Evolutionary conservation across 2,797 vertebrate species (phyloP), one percentile per base, ranked within the genome.

Genomic region (Paedocypris micromegethes): DNA sequence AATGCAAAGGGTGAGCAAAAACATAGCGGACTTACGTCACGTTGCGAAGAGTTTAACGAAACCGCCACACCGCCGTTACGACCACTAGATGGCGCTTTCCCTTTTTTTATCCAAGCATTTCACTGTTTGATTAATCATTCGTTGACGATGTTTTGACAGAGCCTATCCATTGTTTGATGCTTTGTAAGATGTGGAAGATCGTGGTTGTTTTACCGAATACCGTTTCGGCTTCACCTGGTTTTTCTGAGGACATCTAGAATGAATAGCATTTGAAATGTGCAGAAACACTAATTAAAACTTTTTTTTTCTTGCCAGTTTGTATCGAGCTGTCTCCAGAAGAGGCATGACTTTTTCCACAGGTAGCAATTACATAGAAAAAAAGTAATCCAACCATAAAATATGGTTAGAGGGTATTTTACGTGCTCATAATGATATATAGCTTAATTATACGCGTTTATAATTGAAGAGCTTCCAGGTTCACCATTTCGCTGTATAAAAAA

Each of bases 61-160:
- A 70, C 62, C 3, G 47, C 9, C 51, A 6, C 5, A 59, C 45
- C 49, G 51, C 37, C 59, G 46, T 45, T 72, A 40, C 45, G 57
- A 60, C 75, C 75, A 72, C 50, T 65, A 77, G 75, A 65, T 71
- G 75, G 75, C 75, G 64, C 61, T 44, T 71, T 56, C 5, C 3
- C 54, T n/a, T 37, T 8, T 61, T 51, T 52, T 49, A 50, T 43
- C 38, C 9, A 40, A 4, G 6, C 4, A 23, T 9, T 9, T 5
- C 43, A 55, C 51, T 39, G 42, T 50, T 3, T 47, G 66, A 66
- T 67, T 46, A 66, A 66, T 66, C 58, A 6, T 9, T 54, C 2
- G 23, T 51, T 40, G 41, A 7, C 5, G n/a, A 50, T 50, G 70
- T 50, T 72, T 51, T 66, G 60, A 50, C 68, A 64, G 47, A 70